phyloP scores from a whole-genome alignment of 2,797 vertebrate species.

The Schizopygopsis malacanthus region DNA sequence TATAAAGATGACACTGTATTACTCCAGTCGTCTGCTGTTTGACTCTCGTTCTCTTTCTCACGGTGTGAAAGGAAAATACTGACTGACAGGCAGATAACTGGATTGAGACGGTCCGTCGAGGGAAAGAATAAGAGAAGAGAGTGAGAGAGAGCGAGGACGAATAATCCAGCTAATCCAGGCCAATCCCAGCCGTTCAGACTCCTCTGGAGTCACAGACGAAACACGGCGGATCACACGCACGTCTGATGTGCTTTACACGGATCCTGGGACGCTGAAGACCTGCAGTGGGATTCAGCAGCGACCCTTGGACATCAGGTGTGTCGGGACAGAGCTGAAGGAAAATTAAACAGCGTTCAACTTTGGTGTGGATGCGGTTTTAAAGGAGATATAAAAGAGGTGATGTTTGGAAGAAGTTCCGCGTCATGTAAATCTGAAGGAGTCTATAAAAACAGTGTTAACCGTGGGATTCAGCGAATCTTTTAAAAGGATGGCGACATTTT shows the following conservation, averaged over 20 bases:
- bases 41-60: slow-evolving; percentile 1
- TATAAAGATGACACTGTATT: not conserved
- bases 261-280: not conserved
- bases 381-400: not conserved
- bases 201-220: slow-evolving; percentile 6
- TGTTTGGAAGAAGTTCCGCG: not conserved
- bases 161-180: slow-evolving; percentile 49
- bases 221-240: not conserved
- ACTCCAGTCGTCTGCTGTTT: not conserved
- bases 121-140: slow-evolving; percentile 11
- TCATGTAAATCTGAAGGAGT: not conserved
- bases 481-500: not conserved
- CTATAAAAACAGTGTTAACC: not conserved
- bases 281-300: not conserved
- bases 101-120: slow-evolving; percentile 1
- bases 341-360: not conserved
- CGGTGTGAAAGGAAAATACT: not conserved
- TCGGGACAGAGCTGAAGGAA: not conserved
- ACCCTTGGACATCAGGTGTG: not conserved
- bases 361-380: not conserved
- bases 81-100: slow-evolving; percentile 5
- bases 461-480: not conserved
- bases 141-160: not conserved
- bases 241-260: not conserved
- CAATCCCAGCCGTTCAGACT: slow-evolving; percentile 25